Percentiles rank a stretch among this genome's conserved stretches.
These are phyloP conservation scores for Hypanus sabinus DNA, from an alignment of 2,113 vertebrate genomes.

Conservation along the genomic window DNA sequence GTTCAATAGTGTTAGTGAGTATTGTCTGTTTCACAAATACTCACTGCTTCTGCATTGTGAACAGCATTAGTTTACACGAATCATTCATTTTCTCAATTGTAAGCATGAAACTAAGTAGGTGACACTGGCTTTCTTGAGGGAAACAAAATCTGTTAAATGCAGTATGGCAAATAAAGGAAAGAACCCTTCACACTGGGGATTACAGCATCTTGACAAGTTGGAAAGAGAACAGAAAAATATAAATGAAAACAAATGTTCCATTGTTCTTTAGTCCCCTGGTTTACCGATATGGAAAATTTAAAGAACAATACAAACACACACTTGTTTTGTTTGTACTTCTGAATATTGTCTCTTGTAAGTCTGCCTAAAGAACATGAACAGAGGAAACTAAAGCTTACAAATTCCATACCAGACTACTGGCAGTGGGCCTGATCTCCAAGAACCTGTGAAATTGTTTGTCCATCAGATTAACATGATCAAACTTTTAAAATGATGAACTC, in stretches of 20 bases:
- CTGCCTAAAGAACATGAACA: slow-evolving; percentile 37
- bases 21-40: background rate
- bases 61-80: background rate
- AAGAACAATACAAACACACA: slow-evolving; percentile 40
- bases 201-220: slow-evolving; percentile 5
- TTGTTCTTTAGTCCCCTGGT: slow-evolving; percentile 36
- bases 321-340: slow-evolving; percentile 41
- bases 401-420: slow-evolving; percentile 38
- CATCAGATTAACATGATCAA: slow-evolving; percentile 40
- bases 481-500: background rate
- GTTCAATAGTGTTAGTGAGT: background rate
- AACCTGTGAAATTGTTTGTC: slow-evolving; percentile 39
- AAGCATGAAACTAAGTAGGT: background rate
- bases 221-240: slow-evolving; percentile 37
- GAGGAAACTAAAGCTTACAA: slow-evolving; percentile 29
- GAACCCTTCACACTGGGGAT: slow-evolving; percentile 29
- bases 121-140: background rate
- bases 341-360: slow-evolving; percentile 41
- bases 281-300: slow-evolving; percentile 24
- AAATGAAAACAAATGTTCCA: slow-evolving; percentile 40
- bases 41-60: background rate
- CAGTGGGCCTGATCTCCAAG: slow-evolving; percentile 33
- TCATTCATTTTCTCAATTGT: background rate
- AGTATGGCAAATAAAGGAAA: slow-evolving; percentile 37
- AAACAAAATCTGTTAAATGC: slow-evolving; percentile 20